Evolutionary conservation across 2,797 vertebrate species (phyloP), one percentile per base, ranked within the genome.

Genomic region (Danio albolineatus): DNA sequence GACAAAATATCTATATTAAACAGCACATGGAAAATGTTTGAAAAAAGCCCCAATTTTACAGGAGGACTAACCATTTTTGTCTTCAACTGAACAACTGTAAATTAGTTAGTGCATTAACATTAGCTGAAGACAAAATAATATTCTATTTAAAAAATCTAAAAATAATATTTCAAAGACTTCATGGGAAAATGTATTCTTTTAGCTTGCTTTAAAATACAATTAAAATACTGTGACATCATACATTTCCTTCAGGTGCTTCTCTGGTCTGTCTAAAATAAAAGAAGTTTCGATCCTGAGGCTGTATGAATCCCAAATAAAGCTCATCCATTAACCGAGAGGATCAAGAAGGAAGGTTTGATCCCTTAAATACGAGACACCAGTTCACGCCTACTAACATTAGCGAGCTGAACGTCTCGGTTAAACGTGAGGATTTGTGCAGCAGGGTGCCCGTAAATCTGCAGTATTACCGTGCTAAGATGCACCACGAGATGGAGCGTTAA

Each of bases 281-380:
- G 69, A 4, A 54, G 36, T 16, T 48, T 39, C 41, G 9, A 76
- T 48, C 38, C 21, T 9, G 5, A 76, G 74, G 19, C n/a, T 12
- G 43, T 12, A 5, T 28, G 28, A 21, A 19, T n/a, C 51, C 13
- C 16, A 28, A 48, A 71, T 72, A 59, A 56, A 41, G 43, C 66
- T 60, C 21, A 43, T 1, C 44, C 44, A 73, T 59, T 38, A 54
- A 67, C 44, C 44, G 13, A 19, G 64, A 59, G 41, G 48, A 51
- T 61, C 49, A 14, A 44, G 44, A 38, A 71, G 41, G 39, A 13
- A 43, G 46, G 44, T 70, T 82, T 82, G 73, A 82, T 77, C 74
- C 60, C 71, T 54, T 17, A 64, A 70, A 67, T 53, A 56, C 43
- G 62, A 62, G 36, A 41, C 60, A 49, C 16, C 53, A 49, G 53